phyloP scores from a whole-genome alignment of 2,888 invertebrate genomes.

The Dromius quadrimaculatus region DNA sequence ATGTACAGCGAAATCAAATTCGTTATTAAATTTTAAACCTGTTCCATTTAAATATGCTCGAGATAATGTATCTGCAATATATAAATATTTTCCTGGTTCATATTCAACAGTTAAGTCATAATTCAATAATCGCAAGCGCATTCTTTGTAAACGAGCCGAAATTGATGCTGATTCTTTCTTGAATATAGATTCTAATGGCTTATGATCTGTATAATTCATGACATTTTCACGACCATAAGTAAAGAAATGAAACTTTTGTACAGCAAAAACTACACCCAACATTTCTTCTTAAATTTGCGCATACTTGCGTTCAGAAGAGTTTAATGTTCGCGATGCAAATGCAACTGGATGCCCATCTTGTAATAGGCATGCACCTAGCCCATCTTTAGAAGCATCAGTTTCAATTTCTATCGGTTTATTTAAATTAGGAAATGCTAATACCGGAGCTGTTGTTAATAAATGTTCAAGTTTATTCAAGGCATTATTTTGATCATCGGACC shows the following conservation, averaged over 20 bases:
- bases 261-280: slow-evolving; percentile 60
- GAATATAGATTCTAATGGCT: slow-evolving; percentile 59
- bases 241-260: slow-evolving; percentile 61
- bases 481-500: slow-evolving; percentile 49
- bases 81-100: slow-evolving; percentile 56
- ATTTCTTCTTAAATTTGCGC: slow-evolving; percentile 64
- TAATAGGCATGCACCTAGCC: slow-evolving; percentile 60
- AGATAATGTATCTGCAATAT: slow-evolving; percentile 54
- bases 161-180: slow-evolving; percentile 56
- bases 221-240: slow-evolving; percentile 49
- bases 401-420: slow-evolving; percentile 58
- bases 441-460: slow-evolving; percentile 56
- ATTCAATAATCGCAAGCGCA: slow-evolving; percentile 57
- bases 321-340: slow-evolving; percentile 61
- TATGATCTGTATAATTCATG: slow-evolving; percentile 59
- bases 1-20: not conserved
- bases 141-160: slow-evolving; percentile 58
- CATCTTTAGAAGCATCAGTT: slow-evolving; percentile 58
- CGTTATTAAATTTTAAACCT: not conserved
- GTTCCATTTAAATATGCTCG: slow-evolving; percentile 49
- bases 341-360: slow-evolving; percentile 56
- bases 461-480: slow-evolving; percentile 55
- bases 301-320: slow-evolving; percentile 59
- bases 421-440: slow-evolving; percentile 56
- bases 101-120: slow-evolving; percentile 57